Conservation (phyloP, 2,113 vertebrate species). For the Ptyas mucosa region DNA sequence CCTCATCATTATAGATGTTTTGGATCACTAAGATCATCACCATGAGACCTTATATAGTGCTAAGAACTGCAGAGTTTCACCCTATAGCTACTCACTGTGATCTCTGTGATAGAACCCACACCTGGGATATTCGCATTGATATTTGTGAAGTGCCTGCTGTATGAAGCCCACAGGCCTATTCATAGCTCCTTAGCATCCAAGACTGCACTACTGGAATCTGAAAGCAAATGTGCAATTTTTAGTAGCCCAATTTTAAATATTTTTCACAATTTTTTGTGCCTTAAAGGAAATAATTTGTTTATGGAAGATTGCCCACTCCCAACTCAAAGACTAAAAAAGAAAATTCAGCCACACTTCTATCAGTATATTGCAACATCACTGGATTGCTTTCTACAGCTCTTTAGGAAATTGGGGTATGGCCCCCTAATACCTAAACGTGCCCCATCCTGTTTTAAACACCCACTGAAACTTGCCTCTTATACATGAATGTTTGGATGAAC, state of each 20-base stretch:
- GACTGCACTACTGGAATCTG: neutral
- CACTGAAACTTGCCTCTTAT: neutral
- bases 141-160: neutral
- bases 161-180: neutral
- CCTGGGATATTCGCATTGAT: neutral
- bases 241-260: neutral
- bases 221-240: neutral
- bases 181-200: neutral
- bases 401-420: neutral
- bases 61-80: neutral
- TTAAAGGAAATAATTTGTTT: neutral
- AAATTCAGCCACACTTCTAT: neutral
- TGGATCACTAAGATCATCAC: no score
- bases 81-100: neutral
- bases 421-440: neutral
- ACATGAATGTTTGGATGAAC: neutral
- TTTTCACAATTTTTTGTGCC: neutral
- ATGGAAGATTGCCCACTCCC: neutral
- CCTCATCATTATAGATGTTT: neutral
- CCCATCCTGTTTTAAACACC: neutral
- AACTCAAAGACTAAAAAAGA: neutral
- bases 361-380: neutral
- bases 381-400: neutral
- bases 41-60: no score
- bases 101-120: neutral